phyloP scores from a whole-genome alignment of 2,797 vertebrate species.

The Scomberomorus guttatus region DNA sequence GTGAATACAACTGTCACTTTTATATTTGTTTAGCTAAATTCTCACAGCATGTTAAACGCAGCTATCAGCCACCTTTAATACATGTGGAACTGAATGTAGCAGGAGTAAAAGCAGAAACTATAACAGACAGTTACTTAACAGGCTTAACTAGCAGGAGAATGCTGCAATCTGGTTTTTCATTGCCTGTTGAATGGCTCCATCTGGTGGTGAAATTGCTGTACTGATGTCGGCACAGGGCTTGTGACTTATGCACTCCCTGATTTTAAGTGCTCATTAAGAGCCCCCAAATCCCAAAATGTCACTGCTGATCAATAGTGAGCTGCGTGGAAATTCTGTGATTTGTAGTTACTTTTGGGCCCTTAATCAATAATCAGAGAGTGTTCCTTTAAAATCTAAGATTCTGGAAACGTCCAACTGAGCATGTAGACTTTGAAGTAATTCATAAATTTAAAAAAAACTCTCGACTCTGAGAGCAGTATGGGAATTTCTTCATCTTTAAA shows the following conservation, averaged over 20 bases:
- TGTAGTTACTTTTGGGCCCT: background rate
- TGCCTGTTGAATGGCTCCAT: conserved; percentile 60
- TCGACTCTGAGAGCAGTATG: background rate
- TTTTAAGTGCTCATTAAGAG: background rate
- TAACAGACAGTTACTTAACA: background rate
- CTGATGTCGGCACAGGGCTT: background rate
- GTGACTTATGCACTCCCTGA: background rate
- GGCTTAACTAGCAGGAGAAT: background rate
- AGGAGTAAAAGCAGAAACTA: background rate
- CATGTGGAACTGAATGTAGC: background rate
- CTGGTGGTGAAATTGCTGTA: conserved; percentile 62
- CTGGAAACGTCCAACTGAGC: background rate
- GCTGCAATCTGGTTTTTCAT: background rate
- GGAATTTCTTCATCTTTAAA: background rate
- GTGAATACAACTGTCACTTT: background rate
- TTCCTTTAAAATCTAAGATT: conserved; percentile 9
- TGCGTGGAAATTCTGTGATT: background rate
- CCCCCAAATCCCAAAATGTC: background rate
- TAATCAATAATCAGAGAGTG: background rate
- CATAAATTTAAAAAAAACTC: background rate
- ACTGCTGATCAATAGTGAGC: background rate
- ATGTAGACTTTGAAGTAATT: background rate
- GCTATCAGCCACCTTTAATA: background rate
- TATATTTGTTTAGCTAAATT: background rate
- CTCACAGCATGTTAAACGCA: background rate